Conservation (phyloP, 2,888 invertebrate species). For the Brachycybe producta region DNA sequence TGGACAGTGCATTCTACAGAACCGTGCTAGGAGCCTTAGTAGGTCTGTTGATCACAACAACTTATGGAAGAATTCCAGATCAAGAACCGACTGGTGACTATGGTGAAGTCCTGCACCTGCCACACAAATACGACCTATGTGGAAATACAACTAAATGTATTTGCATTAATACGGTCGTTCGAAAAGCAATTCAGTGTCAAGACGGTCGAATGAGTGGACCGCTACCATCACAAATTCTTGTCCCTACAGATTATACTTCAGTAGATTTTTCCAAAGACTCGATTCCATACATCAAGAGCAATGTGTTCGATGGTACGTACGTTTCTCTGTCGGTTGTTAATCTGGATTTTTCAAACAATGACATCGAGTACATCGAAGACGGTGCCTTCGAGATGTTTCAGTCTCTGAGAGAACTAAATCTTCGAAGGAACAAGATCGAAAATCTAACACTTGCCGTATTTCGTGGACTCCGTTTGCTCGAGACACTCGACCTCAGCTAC, state of each 20-base stretch:
- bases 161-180: slow-evolving; percentile 6
- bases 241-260: slow-evolving; percentile 4
- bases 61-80: no score
- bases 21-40: no score
- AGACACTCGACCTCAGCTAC: slow-evolving; percentile 21
- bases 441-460: slow-evolving; percentile 16
- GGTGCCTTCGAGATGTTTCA: slow-evolving; percentile 17
- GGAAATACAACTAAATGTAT: slow-evolving; percentile 4
- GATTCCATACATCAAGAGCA: slow-evolving; percentile 1
- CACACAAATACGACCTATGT: slow-evolving; percentile 1
- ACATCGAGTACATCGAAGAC: slow-evolving; percentile 1
- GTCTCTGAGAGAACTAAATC: slow-evolving; percentile 13
- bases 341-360: slow-evolving; percentile 13
- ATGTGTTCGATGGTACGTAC: slow-evolving; percentile 10
- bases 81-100: no score
- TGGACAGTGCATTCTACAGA: no score
- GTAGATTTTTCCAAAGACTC: slow-evolving; percentile 2
- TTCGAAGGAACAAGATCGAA: slow-evolving; percentile 1
- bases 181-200: slow-evolving; percentile 13
- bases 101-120: no score
- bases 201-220: slow-evolving; percentile 4
- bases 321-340: slow-evolving; percentile 2
- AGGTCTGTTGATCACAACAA: no score
- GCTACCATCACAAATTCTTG: slow-evolving; percentile 1
- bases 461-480: slow-evolving; percentile 19